Evolutionary conservation across 35 echinoderm and acorn worm genomes (phyloP).

Genomic region (Heliocidaris erythrogramma): DNA sequence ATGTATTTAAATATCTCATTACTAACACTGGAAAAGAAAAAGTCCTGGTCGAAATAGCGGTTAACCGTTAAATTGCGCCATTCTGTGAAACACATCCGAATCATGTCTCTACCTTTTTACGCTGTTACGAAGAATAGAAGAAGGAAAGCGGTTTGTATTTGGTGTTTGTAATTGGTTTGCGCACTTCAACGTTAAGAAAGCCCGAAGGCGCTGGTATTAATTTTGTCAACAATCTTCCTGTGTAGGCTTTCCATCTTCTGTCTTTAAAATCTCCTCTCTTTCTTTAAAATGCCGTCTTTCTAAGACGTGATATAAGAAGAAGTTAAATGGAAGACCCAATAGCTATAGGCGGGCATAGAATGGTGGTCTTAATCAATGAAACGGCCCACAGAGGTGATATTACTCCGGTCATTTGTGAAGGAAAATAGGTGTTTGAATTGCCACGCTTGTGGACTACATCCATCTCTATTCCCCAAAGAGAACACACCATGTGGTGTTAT

Average conservation of each 20-base stretch:
- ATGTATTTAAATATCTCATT: no score
- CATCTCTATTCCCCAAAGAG: no score
- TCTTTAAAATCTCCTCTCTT: background rate
- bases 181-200: background rate
- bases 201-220: background rate
- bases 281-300: background rate
- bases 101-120: background rate
- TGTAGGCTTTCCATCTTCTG: background rate
- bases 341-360: background rate
- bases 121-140: background rate
- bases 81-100: background rate
- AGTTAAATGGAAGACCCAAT: background rate
- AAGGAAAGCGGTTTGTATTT: background rate
- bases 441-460: no score
- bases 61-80: no score
- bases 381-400: background rate
- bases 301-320: background rate
- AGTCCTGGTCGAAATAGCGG: no score
- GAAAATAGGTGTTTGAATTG: background rate
- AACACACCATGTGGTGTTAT: no score
- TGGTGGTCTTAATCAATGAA: background rate
- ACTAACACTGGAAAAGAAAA: no score
- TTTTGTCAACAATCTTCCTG: slow-evolving; percentile 1
- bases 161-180: slow-evolving; percentile 4
- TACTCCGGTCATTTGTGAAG: background rate